A percentile compares a stretch with the other conserved stretches of the same genome.
Evolutionary conservation across 2,888 invertebrate species (phyloP).

Genomic region (Diaperis boleti): DNA sequence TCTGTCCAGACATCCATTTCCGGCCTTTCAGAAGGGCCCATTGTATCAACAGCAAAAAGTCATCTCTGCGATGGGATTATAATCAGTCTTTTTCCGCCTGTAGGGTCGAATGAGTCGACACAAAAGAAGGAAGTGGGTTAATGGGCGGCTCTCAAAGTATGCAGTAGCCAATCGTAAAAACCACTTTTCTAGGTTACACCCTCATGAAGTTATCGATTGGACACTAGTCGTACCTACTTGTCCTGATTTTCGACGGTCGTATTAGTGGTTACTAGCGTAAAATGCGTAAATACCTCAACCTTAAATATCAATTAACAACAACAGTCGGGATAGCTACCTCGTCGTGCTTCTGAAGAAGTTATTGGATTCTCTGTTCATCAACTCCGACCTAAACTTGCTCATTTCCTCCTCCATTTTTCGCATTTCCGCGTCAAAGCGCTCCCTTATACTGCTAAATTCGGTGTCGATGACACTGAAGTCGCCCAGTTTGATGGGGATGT

Average conservation of each 20-base stretch:
- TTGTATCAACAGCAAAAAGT: too few relatives aligned
- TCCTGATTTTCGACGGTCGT: not conserved
- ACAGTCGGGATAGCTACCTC: conserved; percentile 73
- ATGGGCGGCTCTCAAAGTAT: conserved; percentile 8
- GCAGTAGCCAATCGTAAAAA: conserved; percentile 1
- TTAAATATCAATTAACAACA: conserved; percentile 2
- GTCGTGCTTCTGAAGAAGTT: conserved; percentile 92
- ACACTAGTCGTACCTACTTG: not conserved
- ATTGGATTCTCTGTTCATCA: conserved; percentile 92
- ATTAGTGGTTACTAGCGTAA: conserved; percentile 15
- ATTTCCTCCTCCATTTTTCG: conserved; percentile 98
- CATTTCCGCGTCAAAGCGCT: conserved; percentile 97
- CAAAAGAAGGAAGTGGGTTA: conserved; percentile 6
- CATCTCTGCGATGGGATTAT: too few relatives aligned
- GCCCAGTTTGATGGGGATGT: conserved; percentile 93
- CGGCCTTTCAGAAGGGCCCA: too few relatives aligned
- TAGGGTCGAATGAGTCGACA: not conserved
- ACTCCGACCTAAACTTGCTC: conserved; percentile 92
- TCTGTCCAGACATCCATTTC: too few relatives aligned
- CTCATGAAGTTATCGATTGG: too few relatives aligned
- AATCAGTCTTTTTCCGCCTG: not conserved
- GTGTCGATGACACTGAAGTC: conserved; percentile 97
- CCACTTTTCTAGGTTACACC: too few relatives aligned
- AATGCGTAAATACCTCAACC: conserved; percentile 13
- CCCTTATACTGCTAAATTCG: conserved; percentile 96